Evolutionary conservation across 2,797 vertebrate species (phyloP).

Genomic region (Sebastes oblongus): DNA sequence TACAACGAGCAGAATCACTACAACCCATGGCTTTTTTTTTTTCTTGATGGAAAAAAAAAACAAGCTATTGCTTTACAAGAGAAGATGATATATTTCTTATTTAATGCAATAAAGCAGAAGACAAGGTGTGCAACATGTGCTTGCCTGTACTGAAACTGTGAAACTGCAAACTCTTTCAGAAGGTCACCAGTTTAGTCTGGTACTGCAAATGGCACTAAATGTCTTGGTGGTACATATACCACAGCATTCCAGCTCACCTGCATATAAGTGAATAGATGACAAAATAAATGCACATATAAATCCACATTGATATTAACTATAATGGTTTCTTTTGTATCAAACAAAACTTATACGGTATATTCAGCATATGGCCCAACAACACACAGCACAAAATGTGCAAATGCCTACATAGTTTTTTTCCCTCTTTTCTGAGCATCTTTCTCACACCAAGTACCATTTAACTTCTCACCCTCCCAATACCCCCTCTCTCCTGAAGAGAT

Average conservation of each 20-base stretch:
- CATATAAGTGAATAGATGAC: not conserved
- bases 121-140: not conserved
- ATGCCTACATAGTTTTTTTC: not conserved
- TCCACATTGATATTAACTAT: not conserved
- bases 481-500: conserved; percentile 7
- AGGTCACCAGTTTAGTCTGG: not conserved
- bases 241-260: not conserved
- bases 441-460: not conserved
- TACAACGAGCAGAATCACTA: not conserved
- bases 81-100: not conserved
- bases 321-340: not conserved
- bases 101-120: not conserved
- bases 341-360: not conserved
- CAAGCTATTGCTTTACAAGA: not conserved
- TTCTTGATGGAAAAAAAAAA: not conserved
- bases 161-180: not conserved
- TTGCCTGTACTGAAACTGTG: not conserved
- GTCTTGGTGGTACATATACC: not conserved
- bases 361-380: not conserved
- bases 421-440: not conserved
- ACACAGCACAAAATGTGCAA: not conserved
- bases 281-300: not conserved
- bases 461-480: conserved; percentile 1
- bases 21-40: not conserved
- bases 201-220: not conserved